Percentiles rank a stretch among this genome's conserved stretches.
These are phyloP conservation scores for Eumeta japonica DNA, from an alignment of 1,140 invertebrate species.

Conservation along the genomic window DNA sequence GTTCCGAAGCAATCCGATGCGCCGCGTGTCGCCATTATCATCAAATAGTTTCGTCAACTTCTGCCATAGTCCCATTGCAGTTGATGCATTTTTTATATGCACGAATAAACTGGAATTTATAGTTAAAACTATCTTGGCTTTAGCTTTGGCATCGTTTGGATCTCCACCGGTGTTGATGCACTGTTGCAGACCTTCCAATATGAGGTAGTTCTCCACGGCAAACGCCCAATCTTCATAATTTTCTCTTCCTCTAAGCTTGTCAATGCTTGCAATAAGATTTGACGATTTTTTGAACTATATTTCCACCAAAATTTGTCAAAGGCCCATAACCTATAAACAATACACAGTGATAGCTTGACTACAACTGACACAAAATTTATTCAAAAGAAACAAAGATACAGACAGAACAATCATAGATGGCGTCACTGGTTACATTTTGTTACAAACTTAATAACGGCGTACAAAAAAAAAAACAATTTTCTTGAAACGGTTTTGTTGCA, in stretches of 20 bases:
- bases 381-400: too few relatives aligned
- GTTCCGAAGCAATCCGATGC: conserved; percentile 9
- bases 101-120: conserved; percentile 11
- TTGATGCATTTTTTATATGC: conserved; percentile 17
- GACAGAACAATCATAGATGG: too few relatives aligned
- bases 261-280: conserved; percentile 8
- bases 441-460: too few relatives aligned
- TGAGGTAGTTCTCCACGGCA: conserved; percentile 22
- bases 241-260: conserved; percentile 19
- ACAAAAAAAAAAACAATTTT: too few relatives aligned
- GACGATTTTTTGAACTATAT: too few relatives aligned
- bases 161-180: conserved; percentile 10
- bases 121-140: conserved; percentile 10
- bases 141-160: conserved; percentile 9
- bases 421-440: too few relatives aligned
- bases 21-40: conserved; percentile 14
- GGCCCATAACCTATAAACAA: too few relatives aligned
- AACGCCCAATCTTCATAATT: conserved; percentile 26
- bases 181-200: conserved; percentile 20
- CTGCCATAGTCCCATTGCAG: conserved; percentile 19
- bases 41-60: conserved; percentile 19
- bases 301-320: too few relatives aligned
- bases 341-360: too few relatives aligned
- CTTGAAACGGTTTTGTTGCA: too few relatives aligned
- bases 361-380: too few relatives aligned